Percentiles rank a stretch among this genome's conserved stretches.
Evolutionary conservation across 2,797 vertebrate genomes (phyloP).

Genomic region (Eremophila alpestris): DNA sequence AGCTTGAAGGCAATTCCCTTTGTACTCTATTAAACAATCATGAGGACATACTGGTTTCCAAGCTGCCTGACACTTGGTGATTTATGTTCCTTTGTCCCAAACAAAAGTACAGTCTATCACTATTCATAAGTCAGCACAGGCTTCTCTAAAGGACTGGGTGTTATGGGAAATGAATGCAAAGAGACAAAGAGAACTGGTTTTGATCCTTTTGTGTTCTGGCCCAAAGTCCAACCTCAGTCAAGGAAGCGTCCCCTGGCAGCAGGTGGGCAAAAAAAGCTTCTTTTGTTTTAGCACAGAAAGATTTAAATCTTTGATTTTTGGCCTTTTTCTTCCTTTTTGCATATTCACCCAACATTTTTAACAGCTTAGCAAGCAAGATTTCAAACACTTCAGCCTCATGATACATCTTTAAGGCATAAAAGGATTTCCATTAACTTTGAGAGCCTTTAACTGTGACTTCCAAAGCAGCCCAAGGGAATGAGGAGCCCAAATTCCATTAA

Average conservation of each 20-base stretch:
- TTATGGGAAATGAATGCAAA: neutral
- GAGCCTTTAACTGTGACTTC: neutral
- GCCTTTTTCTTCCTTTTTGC: neutral
- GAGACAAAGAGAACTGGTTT: neutral
- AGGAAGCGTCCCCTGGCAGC: neutral
- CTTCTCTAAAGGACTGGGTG: neutral
- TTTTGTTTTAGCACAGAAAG: neutral
- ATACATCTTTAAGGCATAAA: neutral
- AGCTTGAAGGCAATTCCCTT: conserved; percentile 43
- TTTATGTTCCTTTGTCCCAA: conserved; percentile 4
- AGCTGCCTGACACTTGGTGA: conserved; percentile 8
- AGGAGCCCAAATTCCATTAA: neutral
- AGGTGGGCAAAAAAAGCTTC: neutral
- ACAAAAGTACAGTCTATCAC: neutral
- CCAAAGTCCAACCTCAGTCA: neutral
- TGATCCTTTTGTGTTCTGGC: neutral
- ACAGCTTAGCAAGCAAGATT: neutral
- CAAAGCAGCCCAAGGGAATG: neutral
- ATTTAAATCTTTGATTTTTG: neutral
- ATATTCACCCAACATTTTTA: neutral
- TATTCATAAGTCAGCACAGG: conserved; percentile 2
- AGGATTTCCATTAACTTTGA: neutral
- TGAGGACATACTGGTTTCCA: neutral
- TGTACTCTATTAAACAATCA: conserved; percentile 49
- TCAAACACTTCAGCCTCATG: neutral